Conservation (phyloP, 2,888 invertebrate species). For the Drosophila kuntzei region DNA sequence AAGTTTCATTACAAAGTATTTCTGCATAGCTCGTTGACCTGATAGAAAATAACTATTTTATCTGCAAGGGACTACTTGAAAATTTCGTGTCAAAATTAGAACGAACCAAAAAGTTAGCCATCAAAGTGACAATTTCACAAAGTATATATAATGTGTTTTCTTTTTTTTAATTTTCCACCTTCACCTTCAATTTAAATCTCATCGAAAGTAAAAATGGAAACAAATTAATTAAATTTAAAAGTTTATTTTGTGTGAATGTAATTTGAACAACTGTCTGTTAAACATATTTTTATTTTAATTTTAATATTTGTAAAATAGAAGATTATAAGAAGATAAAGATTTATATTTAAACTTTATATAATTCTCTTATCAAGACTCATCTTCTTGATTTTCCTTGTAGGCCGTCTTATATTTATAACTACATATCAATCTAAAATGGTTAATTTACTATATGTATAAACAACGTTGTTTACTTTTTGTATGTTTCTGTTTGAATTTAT, state of each 20-base stretch:
- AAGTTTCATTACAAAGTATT: no score
- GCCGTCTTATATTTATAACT: background rate
- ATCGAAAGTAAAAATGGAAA: no score
- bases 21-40: no score
- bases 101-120: no score
- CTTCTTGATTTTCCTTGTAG: background rate
- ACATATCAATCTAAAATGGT: constrained; percentile 5
- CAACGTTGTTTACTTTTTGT: background rate
- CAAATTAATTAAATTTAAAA: no score
- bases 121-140: no score
- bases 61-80: no score
- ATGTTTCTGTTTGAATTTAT: background rate
- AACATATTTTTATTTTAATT: background rate
- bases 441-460: constrained; percentile 5
- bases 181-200: no score
- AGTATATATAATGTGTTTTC: no score
- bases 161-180: no score
- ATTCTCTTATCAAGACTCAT: background rate
- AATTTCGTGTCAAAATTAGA: background rate
- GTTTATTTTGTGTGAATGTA: background rate
- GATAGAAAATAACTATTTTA: no score
- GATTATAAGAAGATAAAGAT: background rate
- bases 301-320: constrained; percentile 11
- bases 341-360: no score
- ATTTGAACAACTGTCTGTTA: background rate